Percentiles rank a stretch among this genome's conserved stretches.
Evolutionary conservation across 2,888 invertebrate genomes (phyloP).

Genomic region (Agrotis exclamationis): DNA sequence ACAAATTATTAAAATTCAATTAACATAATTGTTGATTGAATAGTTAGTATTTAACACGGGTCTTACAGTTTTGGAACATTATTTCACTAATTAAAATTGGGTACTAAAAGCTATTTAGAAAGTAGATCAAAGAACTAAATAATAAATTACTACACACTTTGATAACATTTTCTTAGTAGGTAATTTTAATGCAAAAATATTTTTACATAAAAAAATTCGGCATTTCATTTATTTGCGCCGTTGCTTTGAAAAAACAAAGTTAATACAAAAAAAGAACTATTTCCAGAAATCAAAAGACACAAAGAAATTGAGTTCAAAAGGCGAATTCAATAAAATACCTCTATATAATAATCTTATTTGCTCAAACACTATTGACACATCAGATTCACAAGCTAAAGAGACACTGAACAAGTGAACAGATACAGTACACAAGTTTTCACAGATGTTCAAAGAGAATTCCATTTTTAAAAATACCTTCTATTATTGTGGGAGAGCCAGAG

Average conservation of each 20-base stretch:
- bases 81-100: slow-evolving; percentile 4
- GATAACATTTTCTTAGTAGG: neutral
- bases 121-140: neutral
- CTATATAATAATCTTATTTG: slow-evolving; percentile 31
- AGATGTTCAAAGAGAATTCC: slow-evolving; percentile 40
- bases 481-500: slow-evolving; percentile 30
- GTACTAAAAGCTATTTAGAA: neutral
- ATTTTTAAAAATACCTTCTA: slow-evolving; percentile 46
- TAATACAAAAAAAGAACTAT: neutral
- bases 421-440: slow-evolving; percentile 25
- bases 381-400: slow-evolving; percentile 25
- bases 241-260: neutral
- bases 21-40: too few relatives aligned
- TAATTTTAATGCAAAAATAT: neutral
- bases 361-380: slow-evolving; percentile 35
- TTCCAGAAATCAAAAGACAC: neutral
- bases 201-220: neutral
- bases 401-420: too few relatives aligned
- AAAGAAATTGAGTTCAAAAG: slow-evolving; percentile 6
- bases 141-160: neutral
- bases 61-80: neutral
- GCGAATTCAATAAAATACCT: slow-evolving; percentile 9
- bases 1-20: too few relatives aligned
- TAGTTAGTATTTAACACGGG: neutral
- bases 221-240: neutral